Percentiles rank a stretch among this genome's conserved stretches.
Evolutionary conservation across 2,888 invertebrate genomes (phyloP).

Genomic region (Perdita meconis): DNA sequence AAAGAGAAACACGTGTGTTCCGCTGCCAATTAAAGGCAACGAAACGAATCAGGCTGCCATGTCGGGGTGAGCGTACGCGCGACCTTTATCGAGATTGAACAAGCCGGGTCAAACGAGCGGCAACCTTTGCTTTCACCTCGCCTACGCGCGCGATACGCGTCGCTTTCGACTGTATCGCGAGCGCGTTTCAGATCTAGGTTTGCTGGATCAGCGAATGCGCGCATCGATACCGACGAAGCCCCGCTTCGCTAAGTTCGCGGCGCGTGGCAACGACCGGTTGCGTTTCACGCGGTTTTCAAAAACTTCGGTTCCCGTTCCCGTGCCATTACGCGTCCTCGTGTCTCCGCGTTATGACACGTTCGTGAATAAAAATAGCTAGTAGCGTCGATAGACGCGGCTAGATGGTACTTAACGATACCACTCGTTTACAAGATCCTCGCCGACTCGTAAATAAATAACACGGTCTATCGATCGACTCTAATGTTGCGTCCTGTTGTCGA

Average conservation of each 20-base stretch:
- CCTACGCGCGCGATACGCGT: not conserved
- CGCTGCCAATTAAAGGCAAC: conserved; percentile 50
- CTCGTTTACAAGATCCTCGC: conserved; percentile 7
- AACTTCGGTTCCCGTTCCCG: conserved; percentile 2
- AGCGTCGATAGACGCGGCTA: conserved; percentile 15
- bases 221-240: conserved; percentile 17
- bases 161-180: not conserved
- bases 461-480: conserved; percentile 20
- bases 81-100: conserved; percentile 12
- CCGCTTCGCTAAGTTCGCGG: not conserved
- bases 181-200: too few relatives aligned
- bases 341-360: conserved; percentile 7
- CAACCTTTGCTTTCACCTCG: not conserved
- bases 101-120: not conserved
- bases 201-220: conserved; percentile 1
- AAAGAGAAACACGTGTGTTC: conserved; percentile 32
- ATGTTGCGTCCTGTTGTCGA: not conserved
- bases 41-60: conserved; percentile 33
- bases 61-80: not conserved
- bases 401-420: conserved; percentile 1
- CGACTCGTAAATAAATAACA: conserved; percentile 33
- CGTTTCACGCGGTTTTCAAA: conserved; percentile 28
- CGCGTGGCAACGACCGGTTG: conserved; percentile 22
- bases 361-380: conserved; percentile 21
- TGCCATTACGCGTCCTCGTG: not conserved